A percentile compares a stretch with the other conserved stretches of the same genome.
Evolutionary conservation across 2,888 invertebrate genomes (phyloP).

Genomic region (Helleia helle): DNA sequence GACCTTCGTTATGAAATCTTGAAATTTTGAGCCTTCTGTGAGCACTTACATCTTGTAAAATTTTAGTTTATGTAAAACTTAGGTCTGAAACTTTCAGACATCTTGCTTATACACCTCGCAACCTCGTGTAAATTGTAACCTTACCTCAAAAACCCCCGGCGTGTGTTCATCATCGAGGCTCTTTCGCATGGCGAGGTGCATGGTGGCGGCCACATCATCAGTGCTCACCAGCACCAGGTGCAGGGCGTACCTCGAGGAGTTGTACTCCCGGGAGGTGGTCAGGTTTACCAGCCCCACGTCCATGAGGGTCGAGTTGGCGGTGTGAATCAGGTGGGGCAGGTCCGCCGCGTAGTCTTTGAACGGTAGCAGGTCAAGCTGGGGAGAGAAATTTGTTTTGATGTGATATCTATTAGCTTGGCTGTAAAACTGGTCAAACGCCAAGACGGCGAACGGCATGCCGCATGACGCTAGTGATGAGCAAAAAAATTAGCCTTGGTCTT

Average conservation of each 20-base stretch:
- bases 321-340: conserved; percentile 78
- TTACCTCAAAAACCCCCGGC: conserved; percentile 82
- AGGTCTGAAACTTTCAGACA: too few species aligned
- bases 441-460: too few species aligned
- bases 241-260: conserved; percentile 75
- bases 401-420: too few species aligned
- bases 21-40: too few species aligned
- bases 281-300: conserved; percentile 75
- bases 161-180: conserved; percentile 82
- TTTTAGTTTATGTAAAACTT: too few species aligned
- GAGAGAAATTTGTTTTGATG: not conserved
- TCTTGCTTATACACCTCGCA: too few species aligned
- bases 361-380: conserved; percentile 67
- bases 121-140: too few species aligned
- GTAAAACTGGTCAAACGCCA: too few species aligned
- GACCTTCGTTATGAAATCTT: too few species aligned
- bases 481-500: too few species aligned
- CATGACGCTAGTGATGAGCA: too few species aligned
- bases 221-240: conserved; percentile 70
- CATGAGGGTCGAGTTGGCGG: conserved; percentile 77
- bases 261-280: conserved; percentile 52
- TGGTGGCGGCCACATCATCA: conserved; percentile 42
- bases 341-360: conserved; percentile 59
- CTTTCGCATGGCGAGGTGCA: conserved; percentile 57
- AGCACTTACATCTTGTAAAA: too few species aligned